A percentile compares a stretch with the other conserved stretches of the same genome.
phyloP scores from a whole-genome alignment of 2,113 vertebrate species.

The Nothoprocta pentlandii region DNA sequence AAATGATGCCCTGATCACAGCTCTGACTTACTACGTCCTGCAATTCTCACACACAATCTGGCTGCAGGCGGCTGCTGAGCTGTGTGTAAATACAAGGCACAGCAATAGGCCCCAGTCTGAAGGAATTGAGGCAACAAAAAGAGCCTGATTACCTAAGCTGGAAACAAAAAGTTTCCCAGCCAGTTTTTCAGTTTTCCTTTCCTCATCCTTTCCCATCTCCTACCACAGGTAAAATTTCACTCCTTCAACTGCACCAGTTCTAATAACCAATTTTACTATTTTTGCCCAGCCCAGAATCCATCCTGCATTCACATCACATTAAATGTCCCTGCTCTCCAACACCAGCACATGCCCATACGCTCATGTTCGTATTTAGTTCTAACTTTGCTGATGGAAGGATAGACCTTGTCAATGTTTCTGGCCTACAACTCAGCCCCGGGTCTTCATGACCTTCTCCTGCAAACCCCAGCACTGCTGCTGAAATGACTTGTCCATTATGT shows the following conservation, averaged over 20 bases:
- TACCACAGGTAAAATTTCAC: neutral
- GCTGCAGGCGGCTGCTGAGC: rapidly evolving
- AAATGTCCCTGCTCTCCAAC: neutral
- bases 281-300: neutral
- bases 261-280: neutral
- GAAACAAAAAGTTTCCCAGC: neutral
- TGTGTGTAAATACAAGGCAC: neutral
- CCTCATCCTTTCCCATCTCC: neutral
- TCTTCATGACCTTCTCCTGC: neutral
- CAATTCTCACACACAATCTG: neutral
- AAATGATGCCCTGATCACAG: neutral
- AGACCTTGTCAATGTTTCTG: neutral
- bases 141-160: neutral
- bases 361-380: neutral
- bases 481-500: neutral
- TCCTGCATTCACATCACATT: neutral
- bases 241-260: neutral
- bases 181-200: neutral
- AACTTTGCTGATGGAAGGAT: neutral
- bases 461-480: neutral
- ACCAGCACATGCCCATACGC: neutral
- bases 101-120: neutral
- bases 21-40: neutral
- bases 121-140: neutral
- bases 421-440: neutral